These are phyloP conservation scores for Jacana jacana DNA, from an alignment of 2,113 vertebrate species.

Conservation along the genomic window DNA sequence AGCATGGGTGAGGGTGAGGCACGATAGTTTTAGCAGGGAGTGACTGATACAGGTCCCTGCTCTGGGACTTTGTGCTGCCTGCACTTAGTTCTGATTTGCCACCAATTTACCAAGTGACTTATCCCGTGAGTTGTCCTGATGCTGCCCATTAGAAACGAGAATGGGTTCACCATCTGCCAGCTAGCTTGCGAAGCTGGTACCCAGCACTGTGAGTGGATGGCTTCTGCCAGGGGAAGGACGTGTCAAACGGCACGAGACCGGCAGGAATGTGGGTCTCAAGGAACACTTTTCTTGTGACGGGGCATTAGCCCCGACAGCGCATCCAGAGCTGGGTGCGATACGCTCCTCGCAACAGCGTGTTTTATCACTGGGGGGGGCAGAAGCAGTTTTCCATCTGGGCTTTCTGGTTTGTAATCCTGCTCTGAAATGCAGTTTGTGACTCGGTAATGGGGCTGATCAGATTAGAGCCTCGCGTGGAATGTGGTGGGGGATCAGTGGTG, in stretches of 20 bases:
- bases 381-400: neutral
- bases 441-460: conserved; percentile 4
- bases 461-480: neutral
- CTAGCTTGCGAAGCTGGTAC: neutral
- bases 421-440: neutral
- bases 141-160: neutral
- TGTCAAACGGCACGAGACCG: neutral
- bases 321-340: neutral
- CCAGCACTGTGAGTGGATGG: fast-evolving
- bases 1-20: neutral
- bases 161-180: neutral
- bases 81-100: neutral
- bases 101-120: neutral
- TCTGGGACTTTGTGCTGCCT: neutral
- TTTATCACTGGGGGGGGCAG: neutral
- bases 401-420: neutral
- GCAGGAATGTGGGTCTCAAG: neutral
- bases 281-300: neutral
- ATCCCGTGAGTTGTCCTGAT: neutral
- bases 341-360: neutral
- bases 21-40: neutral
- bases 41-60: neutral
- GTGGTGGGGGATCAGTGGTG: neutral
- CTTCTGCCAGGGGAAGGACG: neutral
- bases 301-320: fast-evolving